A percentile compares a stretch with the other conserved stretches of the same genome.
Evolutionary conservation across 2,113 vertebrate species (phyloP).

Genomic region (Trogon surrucura): DNA sequence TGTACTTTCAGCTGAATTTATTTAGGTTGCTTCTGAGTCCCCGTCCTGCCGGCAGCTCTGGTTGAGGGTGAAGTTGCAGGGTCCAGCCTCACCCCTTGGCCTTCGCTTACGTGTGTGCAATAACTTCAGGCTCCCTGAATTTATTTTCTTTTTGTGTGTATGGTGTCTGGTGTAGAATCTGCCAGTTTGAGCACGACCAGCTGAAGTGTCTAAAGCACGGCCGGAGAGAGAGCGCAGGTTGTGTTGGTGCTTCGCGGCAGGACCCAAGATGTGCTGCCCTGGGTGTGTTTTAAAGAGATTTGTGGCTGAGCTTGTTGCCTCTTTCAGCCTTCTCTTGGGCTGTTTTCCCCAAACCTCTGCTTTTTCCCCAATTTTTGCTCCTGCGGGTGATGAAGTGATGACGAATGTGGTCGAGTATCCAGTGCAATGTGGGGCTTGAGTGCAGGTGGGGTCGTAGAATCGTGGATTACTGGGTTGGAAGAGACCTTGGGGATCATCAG

Average conservation of each 20-base stretch:
- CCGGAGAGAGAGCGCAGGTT: neutral
- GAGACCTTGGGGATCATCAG: too few species aligned
- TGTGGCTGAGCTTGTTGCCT: too few species aligned
- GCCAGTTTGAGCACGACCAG: neutral
- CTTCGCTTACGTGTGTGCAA: neutral
- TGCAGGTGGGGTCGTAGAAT: neutral
- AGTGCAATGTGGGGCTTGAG: rapidly evolving
- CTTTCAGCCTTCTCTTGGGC: too few species aligned
- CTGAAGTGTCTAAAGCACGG: rapidly evolving
- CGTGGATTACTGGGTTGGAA: too few species aligned
- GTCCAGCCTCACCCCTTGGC: neutral
- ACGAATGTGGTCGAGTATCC: rapidly evolving
- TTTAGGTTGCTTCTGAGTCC: neutral
- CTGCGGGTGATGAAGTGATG: rapidly evolving
- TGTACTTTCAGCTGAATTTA: neutral
- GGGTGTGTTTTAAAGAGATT: rapidly evolving
- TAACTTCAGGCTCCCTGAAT: neutral
- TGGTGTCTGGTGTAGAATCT: neutral
- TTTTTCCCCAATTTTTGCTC: rapidly evolving
- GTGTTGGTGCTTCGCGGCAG: neutral
- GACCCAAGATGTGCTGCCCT: too few species aligned
- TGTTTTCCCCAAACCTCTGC: neutral
- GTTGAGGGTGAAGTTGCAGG: neutral
- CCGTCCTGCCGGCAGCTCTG: neutral
- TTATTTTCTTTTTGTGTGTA: rapidly evolving